Conservation (phyloP, 2,888 invertebrate genomes). For the Lasioglossum pauxillum region DNA sequence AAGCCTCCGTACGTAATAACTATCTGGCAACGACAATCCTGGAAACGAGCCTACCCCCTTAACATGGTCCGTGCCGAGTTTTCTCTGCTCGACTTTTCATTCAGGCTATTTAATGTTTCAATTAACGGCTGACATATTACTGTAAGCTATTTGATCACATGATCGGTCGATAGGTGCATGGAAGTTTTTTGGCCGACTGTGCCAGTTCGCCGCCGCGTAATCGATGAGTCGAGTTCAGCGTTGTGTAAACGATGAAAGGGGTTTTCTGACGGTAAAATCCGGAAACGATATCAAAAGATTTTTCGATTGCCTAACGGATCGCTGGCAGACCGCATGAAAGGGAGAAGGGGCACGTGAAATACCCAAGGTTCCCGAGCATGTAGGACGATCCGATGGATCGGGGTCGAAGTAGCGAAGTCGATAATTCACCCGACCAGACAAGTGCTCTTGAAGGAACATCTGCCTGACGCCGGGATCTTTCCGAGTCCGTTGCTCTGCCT, state of each 20-base stretch:
- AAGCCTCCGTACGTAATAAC: too few relatives aligned
- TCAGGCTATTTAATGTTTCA: too few relatives aligned
- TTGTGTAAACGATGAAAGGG: neutral
- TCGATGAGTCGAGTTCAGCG: neutral
- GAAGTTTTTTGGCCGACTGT: neutral
- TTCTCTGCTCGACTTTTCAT: too few relatives aligned
- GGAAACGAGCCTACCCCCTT: too few relatives aligned
- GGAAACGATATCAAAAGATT: slow-evolving; percentile 5
- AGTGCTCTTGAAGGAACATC: slow-evolving; percentile 48
- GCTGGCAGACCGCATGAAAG: slow-evolving; percentile 41
- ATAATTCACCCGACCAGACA: slow-evolving; percentile 64
- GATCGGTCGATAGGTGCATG: too few relatives aligned
- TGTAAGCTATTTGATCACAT: too few relatives aligned
- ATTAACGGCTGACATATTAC: too few relatives aligned
- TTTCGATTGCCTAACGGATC: slow-evolving; percentile 33
- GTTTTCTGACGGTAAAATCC: neutral
- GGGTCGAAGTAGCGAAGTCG: slow-evolving; percentile 49
- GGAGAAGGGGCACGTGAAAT: slow-evolving; percentile 29
- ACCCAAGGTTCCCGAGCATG: slow-evolving; percentile 21
- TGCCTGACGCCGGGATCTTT: slow-evolving; percentile 13
- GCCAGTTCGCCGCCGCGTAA: neutral
- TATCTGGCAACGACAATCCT: too few relatives aligned
- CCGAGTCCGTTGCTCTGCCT: slow-evolving; percentile 12
- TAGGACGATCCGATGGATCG: slow-evolving; percentile 34
- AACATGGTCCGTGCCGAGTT: too few relatives aligned